Evolutionary conservation across 2,888 invertebrate species (phyloP).

Genomic region (Hypena proboscidalis): DNA sequence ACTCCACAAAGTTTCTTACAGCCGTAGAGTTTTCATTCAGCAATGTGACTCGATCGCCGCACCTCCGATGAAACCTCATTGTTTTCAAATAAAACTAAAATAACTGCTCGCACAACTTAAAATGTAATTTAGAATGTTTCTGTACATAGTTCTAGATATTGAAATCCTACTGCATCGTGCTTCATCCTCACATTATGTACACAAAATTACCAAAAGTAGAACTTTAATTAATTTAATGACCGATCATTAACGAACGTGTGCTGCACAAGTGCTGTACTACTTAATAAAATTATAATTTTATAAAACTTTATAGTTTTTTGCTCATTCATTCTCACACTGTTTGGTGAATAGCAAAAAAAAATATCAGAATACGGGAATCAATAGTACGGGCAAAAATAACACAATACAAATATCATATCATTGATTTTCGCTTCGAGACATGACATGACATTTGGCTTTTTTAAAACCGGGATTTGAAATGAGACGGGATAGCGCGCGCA

Average conservation of each 20-base stretch:
- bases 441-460: constrained; percentile 29
- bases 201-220: constrained; percentile 33
- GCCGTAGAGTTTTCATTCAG: constrained; percentile 94
- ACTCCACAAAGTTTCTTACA: constrained; percentile 91
- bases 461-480: constrained; percentile 8
- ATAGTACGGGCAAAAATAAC: constrained; percentile 24
- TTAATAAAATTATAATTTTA: constrained; percentile 21
- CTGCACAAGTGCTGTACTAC: constrained; percentile 9
- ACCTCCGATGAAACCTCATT: constrained; percentile 91
- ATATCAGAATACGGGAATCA: constrained; percentile 17
- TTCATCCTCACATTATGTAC: constrained; percentile 38
- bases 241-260: constrained; percentile 27
- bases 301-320: constrained; percentile 12
- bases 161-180: constrained; percentile 27
- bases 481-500: too few relatives aligned
- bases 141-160: constrained; percentile 34
- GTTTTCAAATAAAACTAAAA: constrained; percentile 28
- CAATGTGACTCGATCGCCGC: constrained; percentile 94
- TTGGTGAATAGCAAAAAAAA: constrained; percentile 21
- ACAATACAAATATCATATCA: constrained; percentile 25
- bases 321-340: constrained; percentile 27
- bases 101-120: constrained; percentile 21
- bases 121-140: constrained; percentile 25
- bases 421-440: constrained; percentile 32
- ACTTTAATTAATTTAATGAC: constrained; percentile 31